Percentiles rank a stretch among this genome's conserved stretches.
Evolutionary conservation across 2,113 vertebrate species (phyloP).

Genomic region (Microcebus murinus): DNA sequence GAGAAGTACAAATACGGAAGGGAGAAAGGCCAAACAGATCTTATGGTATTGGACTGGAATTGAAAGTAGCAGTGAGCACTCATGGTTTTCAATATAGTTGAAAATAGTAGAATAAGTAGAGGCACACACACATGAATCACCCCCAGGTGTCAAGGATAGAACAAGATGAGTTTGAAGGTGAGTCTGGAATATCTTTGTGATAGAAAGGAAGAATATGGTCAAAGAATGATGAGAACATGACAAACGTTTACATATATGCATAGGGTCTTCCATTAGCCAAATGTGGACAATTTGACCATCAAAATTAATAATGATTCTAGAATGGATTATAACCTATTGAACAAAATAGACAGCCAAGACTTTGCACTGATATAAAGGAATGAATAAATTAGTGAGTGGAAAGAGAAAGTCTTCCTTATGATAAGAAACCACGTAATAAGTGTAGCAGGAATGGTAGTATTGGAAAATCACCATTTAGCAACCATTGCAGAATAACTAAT

Average conservation of each 20-base stretch:
- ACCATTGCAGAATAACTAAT: neutral
- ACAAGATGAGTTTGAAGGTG: neutral
- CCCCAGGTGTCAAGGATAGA: neutral
- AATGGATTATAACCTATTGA: neutral
- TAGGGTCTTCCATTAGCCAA: neutral
- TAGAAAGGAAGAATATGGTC: neutral
- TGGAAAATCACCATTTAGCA: neutral
- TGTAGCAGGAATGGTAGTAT: neutral
- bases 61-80: neutral
- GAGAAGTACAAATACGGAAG: neutral
- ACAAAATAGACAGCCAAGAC: neutral
- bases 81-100: neutral
- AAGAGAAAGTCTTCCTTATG: neutral
- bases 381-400: neutral
- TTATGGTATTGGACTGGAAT: neutral
- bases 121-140: neutral
- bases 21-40: neutral
- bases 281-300: neutral
- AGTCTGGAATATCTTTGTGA: neutral
- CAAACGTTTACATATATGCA: neutral
- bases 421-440: neutral
- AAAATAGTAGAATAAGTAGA: neutral
- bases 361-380: neutral
- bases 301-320: neutral
- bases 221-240: neutral